Evolutionary conservation across 2,113 vertebrate species (phyloP), one percentile per base, ranked within the genome.

Genomic region (Dendropsophus ebraccatus): DNA sequence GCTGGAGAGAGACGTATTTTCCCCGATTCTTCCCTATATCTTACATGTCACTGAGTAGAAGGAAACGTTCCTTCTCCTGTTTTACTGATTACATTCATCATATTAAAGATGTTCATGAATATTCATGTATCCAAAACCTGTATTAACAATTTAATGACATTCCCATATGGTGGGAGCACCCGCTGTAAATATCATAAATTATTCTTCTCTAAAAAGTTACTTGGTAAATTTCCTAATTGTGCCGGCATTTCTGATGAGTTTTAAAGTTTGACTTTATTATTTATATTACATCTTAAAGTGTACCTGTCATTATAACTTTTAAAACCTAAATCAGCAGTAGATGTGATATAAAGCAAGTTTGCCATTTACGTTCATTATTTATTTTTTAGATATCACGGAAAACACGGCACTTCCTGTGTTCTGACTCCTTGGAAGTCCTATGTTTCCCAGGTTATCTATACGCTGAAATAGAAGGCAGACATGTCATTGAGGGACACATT

Each of bases 51-150:
- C 70, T 45, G 37, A n/a, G 11, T 47, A 47, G 41, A 47, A 74
- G n/a, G 37, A 69, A 41, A 21, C 37, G 21, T 41, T 41, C 0
- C 67, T 23, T 70, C 67, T 41, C 19, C 32, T 41, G 17, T 70
- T 70, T 21, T 70, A 37, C n/a, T 76, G 47, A 49, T 76, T 76
- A 76, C 73, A 50, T 49, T 52, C 47, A 50, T 45, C 13, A 76
- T 30, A 49, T 50, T 17, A 28, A 52, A 50, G 73, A 50, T 28
- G 45, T 52, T n/a, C 16, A 76, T 76, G 47, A 76, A 76, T 70
- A 70, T 70, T 70, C 67, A 70, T 70, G 67, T 10, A 70, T 23
- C 67, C 4, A 41, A 8, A 41, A 37, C 6, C 35, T 23, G 19
- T 4, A 23, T 30, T 70, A 41, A 41, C 4, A 32, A 5, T 32